These are phyloP conservation scores for Hoplostethus mediterraneus DNA, from an alignment of 2,797 vertebrate species.

Conservation along the genomic window DNA sequence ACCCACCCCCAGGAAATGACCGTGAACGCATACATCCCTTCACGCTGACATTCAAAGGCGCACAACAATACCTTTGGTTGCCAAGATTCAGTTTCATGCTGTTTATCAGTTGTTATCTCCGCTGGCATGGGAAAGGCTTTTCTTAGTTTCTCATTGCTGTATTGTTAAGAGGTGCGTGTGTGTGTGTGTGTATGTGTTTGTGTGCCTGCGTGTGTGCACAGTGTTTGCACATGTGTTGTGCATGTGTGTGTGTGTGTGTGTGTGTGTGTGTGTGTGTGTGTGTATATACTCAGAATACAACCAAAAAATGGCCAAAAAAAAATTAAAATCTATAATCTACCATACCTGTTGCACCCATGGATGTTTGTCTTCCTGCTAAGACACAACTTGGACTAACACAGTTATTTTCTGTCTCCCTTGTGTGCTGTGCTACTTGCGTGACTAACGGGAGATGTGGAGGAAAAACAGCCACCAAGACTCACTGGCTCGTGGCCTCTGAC, in stretches of 20 bases:
- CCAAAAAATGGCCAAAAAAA: not conserved
- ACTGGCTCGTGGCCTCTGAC: conserved; percentile 61
- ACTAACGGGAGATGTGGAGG: conserved; percentile 47
- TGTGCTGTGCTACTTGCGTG: conserved; percentile 43
- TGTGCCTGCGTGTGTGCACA: not conserved
- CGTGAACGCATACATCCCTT: conserved; percentile 44
- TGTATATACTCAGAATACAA: too few species aligned
- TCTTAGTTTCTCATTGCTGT: conserved; percentile 19
- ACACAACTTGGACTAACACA: not conserved
- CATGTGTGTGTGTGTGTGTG: not conserved
- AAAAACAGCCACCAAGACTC: conserved; percentile 52
- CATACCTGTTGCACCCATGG: not conserved
- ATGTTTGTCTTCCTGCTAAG: not conserved
- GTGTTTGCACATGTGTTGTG: not conserved
- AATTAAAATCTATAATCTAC: not conserved
- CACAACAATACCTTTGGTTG: conserved; percentile 37
- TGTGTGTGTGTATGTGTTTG: not conserved
- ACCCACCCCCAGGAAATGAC: conserved; percentile 45
- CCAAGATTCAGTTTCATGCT: conserved; percentile 58
- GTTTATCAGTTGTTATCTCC: conserved; percentile 65
- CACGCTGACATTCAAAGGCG: conserved; percentile 43
- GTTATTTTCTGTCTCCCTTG: conserved; percentile 6
- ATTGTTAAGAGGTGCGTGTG: not conserved
- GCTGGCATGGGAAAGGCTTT: conserved; percentile 37
- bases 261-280: too few species aligned